These are phyloP conservation scores for Cylloceria caligata DNA, from an alignment of 2,888 invertebrate species.

Conservation along the genomic window DNA sequence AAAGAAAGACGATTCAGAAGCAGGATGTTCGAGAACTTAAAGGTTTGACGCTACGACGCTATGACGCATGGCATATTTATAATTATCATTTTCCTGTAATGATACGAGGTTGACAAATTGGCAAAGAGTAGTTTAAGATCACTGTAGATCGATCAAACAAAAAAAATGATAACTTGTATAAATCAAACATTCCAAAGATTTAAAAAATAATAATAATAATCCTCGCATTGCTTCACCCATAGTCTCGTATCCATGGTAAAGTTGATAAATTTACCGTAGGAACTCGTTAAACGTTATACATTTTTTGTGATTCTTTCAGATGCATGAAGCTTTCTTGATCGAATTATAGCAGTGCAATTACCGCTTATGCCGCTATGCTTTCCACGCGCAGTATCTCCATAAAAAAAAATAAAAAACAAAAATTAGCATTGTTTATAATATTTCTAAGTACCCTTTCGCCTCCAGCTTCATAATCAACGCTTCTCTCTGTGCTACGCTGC, in stretches of 20 bases:
- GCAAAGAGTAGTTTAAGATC: slow-evolving; percentile 19
- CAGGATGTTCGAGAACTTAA: slow-evolving; percentile 84
- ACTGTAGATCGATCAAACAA: slow-evolving; percentile 2
- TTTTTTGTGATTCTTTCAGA: slow-evolving; percentile 83
- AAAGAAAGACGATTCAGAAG: slow-evolving; percentile 78
- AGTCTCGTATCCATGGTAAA: slow-evolving; percentile 55
- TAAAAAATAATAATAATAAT: neutral
- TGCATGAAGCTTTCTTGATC: slow-evolving; percentile 83
- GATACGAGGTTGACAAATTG: slow-evolving; percentile 60
- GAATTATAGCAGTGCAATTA: slow-evolving; percentile 81
- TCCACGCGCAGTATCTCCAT: slow-evolving; percentile 78
- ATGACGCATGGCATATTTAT: slow-evolving; percentile 75
- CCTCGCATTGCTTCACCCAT: slow-evolving; percentile 46
- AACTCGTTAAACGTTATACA: slow-evolving; percentile 72
- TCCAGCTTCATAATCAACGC: slow-evolving; percentile 76
- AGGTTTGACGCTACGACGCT: slow-evolving; percentile 81
- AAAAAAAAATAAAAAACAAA: slow-evolving; percentile 58
- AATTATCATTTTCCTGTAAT: slow-evolving; percentile 60
- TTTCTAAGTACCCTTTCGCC: slow-evolving; percentile 70
- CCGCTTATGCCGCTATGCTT: slow-evolving; percentile 84
- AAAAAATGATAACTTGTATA: slow-evolving; percentile 20
- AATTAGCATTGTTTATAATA: slow-evolving; percentile 67
- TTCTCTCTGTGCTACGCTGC: slow-evolving; percentile 75
- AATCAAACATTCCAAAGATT: slow-evolving; percentile 48
- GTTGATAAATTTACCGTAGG: slow-evolving; percentile 41